phyloP scores from a whole-genome alignment of 2,797 vertebrate genomes.

The Lepilemur ruficaudatus region DNA sequence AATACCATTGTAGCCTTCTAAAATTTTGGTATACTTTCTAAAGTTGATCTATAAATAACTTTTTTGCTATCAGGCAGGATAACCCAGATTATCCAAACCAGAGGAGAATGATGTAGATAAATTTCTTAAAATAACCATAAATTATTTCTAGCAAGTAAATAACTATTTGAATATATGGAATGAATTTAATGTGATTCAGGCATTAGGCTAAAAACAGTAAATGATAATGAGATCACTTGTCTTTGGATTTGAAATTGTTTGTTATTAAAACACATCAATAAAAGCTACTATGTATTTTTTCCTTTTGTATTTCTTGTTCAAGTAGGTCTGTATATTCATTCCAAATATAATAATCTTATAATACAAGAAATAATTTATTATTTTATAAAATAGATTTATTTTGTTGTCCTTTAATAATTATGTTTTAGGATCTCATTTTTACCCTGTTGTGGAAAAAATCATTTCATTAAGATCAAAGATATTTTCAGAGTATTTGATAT shows the following conservation, averaged over 20 bases:
- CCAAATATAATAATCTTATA: constrained; percentile 80
- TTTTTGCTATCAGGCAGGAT: neutral
- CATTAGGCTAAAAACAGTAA: constrained; percentile 40
- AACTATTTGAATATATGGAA: neutral
- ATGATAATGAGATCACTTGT: constrained; percentile 6
- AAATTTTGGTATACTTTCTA: neutral
- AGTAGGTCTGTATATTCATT: constrained; percentile 62
- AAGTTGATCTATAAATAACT: neutral
- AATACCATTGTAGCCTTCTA: neutral
- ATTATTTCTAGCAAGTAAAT: constrained; percentile 42
- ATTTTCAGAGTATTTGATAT: constrained; percentile 76
- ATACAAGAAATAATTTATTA: constrained; percentile 77
- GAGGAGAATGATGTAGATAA: neutral
- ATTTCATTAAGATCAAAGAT: constrained; percentile 76
- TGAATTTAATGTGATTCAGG: neutral
- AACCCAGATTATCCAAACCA: neutral
- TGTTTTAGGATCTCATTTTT: constrained; percentile 75
- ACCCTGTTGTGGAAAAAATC: constrained; percentile 73
- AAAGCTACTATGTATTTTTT: neutral
- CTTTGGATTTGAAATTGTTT: constrained; percentile 59
- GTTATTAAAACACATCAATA: constrained; percentile 28
- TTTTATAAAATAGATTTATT: constrained; percentile 72
- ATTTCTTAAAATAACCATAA: constrained; percentile 6
- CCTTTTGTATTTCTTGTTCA: constrained; percentile 7
- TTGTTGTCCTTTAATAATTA: constrained; percentile 38